phyloP scores from a whole-genome alignment of 2,113 vertebrate genomes.

The Prunella fulvescens region DNA sequence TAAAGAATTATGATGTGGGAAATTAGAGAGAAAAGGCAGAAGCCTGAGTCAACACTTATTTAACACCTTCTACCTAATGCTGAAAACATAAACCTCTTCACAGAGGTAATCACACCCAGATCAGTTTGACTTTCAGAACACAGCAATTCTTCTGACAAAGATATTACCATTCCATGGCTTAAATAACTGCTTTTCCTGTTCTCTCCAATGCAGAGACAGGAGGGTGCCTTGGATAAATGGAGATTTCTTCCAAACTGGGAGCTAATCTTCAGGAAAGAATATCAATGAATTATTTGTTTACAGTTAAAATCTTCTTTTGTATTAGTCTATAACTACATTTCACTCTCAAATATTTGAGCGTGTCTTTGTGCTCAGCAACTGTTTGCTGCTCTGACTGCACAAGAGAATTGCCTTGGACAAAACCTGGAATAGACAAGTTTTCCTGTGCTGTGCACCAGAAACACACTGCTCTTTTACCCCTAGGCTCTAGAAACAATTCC shows the following conservation, averaged over 20 bases:
- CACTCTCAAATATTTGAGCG: neutral
- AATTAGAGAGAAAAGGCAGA: slow-evolving; percentile 23
- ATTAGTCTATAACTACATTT: neutral
- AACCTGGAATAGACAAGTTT: neutral
- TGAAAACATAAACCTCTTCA: neutral
- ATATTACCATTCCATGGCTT: neutral
- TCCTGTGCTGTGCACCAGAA: neutral
- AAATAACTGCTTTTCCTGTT: neutral
- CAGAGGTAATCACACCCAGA: neutral
- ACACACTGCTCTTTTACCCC: neutral
- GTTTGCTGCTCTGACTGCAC: neutral
- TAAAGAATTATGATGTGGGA: slow-evolving; percentile 2
- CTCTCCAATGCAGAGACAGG: neutral
- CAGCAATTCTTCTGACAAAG: neutral
- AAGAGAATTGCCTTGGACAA: rapidly evolving
- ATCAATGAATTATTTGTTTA: neutral
- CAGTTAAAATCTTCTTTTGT: neutral
- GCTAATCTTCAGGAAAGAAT: neutral
- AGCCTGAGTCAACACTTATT: slow-evolving; percentile 9
- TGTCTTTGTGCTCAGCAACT: neutral
- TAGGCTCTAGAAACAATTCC: neutral
- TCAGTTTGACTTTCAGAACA: neutral
- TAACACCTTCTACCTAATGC: neutral
- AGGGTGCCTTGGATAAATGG: neutral
- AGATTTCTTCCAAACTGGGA: neutral